These are phyloP conservation scores for Teleogryllus oceanicus DNA, from an alignment of 2,888 invertebrate species.

Conservation along the genomic window DNA sequence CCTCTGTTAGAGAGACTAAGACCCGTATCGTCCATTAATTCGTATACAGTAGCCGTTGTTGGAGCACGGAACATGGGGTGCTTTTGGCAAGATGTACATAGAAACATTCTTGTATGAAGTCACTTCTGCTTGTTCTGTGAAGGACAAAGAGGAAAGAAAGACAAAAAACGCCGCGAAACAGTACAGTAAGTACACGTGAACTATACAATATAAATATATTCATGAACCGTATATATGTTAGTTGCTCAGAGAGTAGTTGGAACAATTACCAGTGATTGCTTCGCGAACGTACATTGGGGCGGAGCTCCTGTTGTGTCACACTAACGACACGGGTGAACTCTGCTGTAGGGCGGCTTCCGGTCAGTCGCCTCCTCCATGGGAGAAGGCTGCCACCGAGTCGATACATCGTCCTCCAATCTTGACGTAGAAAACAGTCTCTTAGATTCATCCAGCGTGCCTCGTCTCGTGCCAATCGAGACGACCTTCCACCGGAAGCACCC, in stretches of 20 bases:
- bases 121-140: no score
- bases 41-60: not conserved
- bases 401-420: not conserved
- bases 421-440: not conserved
- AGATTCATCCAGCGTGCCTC: not conserved
- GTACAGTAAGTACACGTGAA: no score
- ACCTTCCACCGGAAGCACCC: not conserved
- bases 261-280: slow-evolving; percentile 18
- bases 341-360: not conserved
- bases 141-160: no score
- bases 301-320: not conserved
- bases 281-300: not conserved
- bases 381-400: not conserved
- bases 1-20: not conserved
- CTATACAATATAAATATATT: not conserved
- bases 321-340: not conserved
- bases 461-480: no score
- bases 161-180: no score
- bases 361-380: not conserved
- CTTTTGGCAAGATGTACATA: no score
- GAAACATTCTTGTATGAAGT: no score
- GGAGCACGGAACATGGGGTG: no score
- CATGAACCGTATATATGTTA: not conserved
- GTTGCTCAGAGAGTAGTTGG: not conserved
- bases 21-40: not conserved